Evolutionary conservation across 2,797 vertebrate species (phyloP).

Genomic region (Numenius phaeopus): DNA sequence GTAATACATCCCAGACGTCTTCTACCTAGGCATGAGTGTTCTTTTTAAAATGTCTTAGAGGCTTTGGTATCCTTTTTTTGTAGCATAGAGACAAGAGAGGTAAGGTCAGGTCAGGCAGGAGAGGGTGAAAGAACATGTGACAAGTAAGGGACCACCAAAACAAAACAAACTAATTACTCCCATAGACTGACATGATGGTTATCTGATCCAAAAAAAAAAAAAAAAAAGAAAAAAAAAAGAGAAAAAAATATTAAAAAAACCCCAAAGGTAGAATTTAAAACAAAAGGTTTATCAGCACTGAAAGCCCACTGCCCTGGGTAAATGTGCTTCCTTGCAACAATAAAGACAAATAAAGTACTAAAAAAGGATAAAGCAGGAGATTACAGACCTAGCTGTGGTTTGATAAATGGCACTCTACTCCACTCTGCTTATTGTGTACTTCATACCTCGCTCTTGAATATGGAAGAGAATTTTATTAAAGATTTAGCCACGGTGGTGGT

Average conservation of each 20-base stretch:
- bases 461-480: slow-evolving; percentile 99
- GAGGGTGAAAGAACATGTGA: slow-evolving; percentile 44
- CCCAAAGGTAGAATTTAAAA: slow-evolving; percentile 56
- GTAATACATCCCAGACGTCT: background rate
- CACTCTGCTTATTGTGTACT: slow-evolving; percentile 86
- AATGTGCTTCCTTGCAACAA: slow-evolving; percentile 81
- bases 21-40: slow-evolving; percentile 4
- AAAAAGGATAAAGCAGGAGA: slow-evolving; percentile 82
- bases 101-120: slow-evolving; percentile 1
- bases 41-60: background rate
- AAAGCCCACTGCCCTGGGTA: slow-evolving; percentile 75
- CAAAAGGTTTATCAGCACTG: slow-evolving; percentile 70
- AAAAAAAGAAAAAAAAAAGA: accelerated
- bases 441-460: slow-evolving; percentile 92
- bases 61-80: slow-evolving; percentile 29
- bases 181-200: slow-evolving; percentile 35
- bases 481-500: slow-evolving; percentile 93
- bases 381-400: slow-evolving; percentile 84
- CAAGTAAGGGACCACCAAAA: slow-evolving; percentile 63
- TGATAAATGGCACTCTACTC: slow-evolving; percentile 87
- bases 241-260: accelerated
- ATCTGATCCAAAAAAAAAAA: background rate
- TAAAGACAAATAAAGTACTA: slow-evolving; percentile 83
- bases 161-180: slow-evolving; percentile 67
- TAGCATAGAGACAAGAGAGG: background rate